Percentiles rank a stretch among this genome's conserved stretches.
Evolutionary conservation across 2,888 invertebrate species (phyloP).

Genomic region (Pyrocoelia pectoralis): DNA sequence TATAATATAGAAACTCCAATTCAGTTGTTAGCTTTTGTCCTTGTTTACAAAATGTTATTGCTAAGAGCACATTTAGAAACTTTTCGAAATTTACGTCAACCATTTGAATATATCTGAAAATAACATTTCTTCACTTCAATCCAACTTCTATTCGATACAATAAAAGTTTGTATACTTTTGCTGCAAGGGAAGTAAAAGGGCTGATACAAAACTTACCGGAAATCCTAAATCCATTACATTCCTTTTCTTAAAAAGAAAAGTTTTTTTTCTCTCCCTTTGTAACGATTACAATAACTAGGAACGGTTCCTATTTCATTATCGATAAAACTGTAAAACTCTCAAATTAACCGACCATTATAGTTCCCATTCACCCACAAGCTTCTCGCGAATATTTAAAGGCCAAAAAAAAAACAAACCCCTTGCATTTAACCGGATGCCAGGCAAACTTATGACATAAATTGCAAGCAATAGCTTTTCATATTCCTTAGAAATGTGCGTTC

Average conservation of each 20-base stretch:
- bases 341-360: slow-evolving; percentile 11
- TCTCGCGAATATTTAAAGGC: slow-evolving; percentile 22
- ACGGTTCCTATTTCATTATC: too few species aligned
- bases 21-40: neutral
- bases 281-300: too few species aligned
- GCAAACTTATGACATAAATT: slow-evolving; percentile 46
- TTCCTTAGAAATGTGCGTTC: slow-evolving; percentile 44
- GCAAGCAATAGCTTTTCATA: slow-evolving; percentile 45
- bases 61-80: neutral
- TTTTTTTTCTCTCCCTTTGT: too few species aligned
- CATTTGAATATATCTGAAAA: slow-evolving; percentile 2
- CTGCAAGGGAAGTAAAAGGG: too few species aligned
- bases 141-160: neutral
- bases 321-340: too few species aligned
- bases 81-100: neutral
- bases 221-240: too few species aligned
- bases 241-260: too few species aligned
- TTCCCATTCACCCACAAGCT: slow-evolving; percentile 28
- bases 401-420: slow-evolving; percentile 30
- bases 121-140: neutral
- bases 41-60: neutral
- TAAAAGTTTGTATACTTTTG: too few species aligned
- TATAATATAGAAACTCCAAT: neutral
- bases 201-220: too few species aligned
- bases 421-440: slow-evolving; percentile 35